Evolutionary conservation across 2,797 vertebrate genomes (phyloP).

Genomic region (Anguilla pacifica): DNA sequence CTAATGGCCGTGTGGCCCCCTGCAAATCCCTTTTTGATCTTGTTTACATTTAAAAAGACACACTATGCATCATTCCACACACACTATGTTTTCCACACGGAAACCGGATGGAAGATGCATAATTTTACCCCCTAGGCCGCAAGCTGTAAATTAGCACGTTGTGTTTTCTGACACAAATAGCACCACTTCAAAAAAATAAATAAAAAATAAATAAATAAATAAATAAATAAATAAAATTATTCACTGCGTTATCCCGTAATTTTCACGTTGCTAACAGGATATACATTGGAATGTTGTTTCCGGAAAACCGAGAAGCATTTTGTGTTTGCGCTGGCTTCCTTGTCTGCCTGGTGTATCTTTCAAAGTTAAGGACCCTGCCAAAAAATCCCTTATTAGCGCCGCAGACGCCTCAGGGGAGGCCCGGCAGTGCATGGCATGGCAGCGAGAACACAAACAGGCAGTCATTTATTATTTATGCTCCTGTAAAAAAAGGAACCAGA

Average conservation of each 20-base stretch:
- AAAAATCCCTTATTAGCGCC: constrained; percentile 32
- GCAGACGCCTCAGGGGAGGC: constrained; percentile 16
- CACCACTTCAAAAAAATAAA: background rate
- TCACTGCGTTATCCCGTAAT: constrained; percentile 21
- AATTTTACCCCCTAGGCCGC: background rate
- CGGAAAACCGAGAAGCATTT: background rate
- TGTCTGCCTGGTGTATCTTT: constrained; percentile 27
- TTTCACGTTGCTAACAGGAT: constrained; percentile 15
- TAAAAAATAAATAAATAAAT: background rate
- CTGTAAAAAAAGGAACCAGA: constrained; percentile 30
- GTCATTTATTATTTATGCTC: constrained; percentile 41
- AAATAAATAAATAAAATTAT: background rate
- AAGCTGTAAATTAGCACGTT: constrained; percentile 25
- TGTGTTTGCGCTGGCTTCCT: background rate
- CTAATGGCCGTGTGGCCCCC: background rate
- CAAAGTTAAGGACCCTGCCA: constrained; percentile 35
- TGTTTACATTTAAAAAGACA: background rate
- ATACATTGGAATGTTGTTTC: background rate
- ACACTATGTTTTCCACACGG: background rate
- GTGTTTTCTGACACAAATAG: constrained; percentile 18
- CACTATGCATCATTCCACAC: background rate
- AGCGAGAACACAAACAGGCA: constrained; percentile 22
- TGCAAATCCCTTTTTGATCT: background rate
- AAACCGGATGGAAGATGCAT: constrained; percentile 16
- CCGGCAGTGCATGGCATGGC: background rate